A percentile compares a stretch with the other conserved stretches of the same genome.
phyloP scores from a whole-genome alignment of 2,113 vertebrate genomes.

The Apteryx mantelli region DNA sequence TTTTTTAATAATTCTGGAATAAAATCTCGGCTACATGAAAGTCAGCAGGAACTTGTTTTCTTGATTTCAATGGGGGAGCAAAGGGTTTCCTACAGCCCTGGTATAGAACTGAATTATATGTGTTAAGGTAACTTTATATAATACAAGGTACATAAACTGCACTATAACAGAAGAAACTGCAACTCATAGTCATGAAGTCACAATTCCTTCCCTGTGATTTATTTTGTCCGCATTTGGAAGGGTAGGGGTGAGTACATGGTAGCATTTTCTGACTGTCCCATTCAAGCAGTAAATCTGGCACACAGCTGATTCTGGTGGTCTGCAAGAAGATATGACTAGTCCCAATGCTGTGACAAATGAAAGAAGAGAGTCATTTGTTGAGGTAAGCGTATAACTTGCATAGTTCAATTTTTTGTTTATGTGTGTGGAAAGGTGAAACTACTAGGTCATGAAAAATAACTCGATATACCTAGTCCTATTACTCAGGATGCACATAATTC shows the following conservation, averaged over 20 bases:
- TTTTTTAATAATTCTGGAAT: background rate
- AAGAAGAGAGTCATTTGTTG: background rate
- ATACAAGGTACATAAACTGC: background rate
- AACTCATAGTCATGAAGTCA: background rate
- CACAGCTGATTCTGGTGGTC: background rate
- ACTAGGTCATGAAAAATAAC: background rate
- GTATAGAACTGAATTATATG: background rate
- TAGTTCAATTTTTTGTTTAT: background rate
- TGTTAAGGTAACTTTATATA: background rate
- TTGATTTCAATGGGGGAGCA: background rate
- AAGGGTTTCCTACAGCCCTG: background rate
- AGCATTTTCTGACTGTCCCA: background rate
- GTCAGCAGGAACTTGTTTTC: background rate
- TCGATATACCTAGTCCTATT: background rate
- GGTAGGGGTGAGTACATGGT: too few species aligned
- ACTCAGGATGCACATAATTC: background rate
- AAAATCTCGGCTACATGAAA: background rate
- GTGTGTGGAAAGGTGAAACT: background rate
- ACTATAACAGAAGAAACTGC: background rate
- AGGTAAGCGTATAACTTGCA: background rate
- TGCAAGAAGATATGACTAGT: background rate
- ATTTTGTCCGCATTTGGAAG: background rate
- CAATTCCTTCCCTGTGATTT: background rate
- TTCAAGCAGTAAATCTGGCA: background rate
- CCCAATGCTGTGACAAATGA: background rate